These are phyloP conservation scores for Clamator glandarius DNA, from an alignment of 2,797 vertebrate species.

Conservation along the genomic window DNA sequence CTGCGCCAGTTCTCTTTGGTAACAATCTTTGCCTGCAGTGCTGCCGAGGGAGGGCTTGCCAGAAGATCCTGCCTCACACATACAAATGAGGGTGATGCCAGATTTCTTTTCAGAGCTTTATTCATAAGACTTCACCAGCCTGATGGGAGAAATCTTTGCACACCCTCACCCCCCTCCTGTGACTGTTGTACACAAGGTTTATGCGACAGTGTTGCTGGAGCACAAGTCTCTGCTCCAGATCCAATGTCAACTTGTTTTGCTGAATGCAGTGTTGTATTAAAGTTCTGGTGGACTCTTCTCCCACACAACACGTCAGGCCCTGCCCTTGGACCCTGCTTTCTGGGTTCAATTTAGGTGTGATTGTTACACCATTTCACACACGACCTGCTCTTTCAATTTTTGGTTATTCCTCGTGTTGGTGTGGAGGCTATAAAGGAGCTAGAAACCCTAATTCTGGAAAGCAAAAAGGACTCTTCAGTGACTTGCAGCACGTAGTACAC, in stretches of 20 bases:
- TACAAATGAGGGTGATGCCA: not conserved
- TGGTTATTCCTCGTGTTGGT: not conserved
- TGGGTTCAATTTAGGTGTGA: not conserved
- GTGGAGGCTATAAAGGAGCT: not conserved
- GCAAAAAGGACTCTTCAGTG: not conserved
- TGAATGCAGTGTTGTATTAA: not conserved
- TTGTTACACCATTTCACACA: accelerated
- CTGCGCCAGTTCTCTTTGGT: not conserved
- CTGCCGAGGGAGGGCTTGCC: not conserved
- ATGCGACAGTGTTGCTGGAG: too few species aligned
- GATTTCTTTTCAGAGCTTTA: not conserved
- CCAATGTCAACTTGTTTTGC: not conserved
- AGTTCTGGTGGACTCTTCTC: not conserved
- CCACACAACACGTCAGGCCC: not conserved
- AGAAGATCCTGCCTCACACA: not conserved
- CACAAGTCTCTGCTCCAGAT: not conserved
- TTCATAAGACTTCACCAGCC: not conserved
- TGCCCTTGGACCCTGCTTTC: not conserved
- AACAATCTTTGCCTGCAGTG: not conserved
- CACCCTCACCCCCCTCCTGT: not conserved
- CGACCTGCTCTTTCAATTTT: not conserved
- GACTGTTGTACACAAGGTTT: accelerated
- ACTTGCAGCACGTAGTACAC: accelerated
- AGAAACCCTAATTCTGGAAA: not conserved
- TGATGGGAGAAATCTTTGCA: not conserved